Evolutionary conservation across 2,113 vertebrate genomes (phyloP), one percentile per base, ranked within the genome.

Genomic region (Stigmatopora nigra): DNA sequence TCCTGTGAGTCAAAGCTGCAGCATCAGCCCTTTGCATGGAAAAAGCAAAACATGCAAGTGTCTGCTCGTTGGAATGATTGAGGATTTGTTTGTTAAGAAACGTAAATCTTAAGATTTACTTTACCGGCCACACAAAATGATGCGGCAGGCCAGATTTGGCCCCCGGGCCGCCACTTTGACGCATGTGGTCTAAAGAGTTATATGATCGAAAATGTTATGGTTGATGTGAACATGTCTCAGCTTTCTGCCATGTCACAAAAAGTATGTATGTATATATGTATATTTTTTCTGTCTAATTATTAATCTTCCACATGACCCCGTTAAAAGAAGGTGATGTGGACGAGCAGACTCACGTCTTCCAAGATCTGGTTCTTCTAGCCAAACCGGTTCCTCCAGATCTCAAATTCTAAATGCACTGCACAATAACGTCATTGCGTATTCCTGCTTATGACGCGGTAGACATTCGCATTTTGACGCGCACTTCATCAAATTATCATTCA

Each of bases 311-410:
- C 38, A 25, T 53, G 52, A 25, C 19, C 25, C 10, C 22, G 11
- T 5, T 22, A 53, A 52, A n/a, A 38, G 12, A 41, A n/a, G 5
- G 41, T 9, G 31, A 22, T 22, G 51, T 53, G 48, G 48, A 51
- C 48, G 48, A 25, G 20, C 53, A 1, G 22, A 7, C 13, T 55
- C 53, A 31, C 25, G 22, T 56, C 22, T 22, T 41, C 36, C 36
- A 16, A 70, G 77, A 88, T 89, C 91, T 77, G 64, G 90, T 79
- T 89, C 69, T 73, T 85, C 90, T 65, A 67, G 88, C 76, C 86
- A 88, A 92, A 91, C 90, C 85, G 80, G 91, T 91, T 91, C 38
- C 71, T 79, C 87, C 71, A 81, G 76, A 75, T 81, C 58, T 68
- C 25, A 31, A 31, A 31, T 31, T 31, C 25, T 31, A 31, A 58